phyloP scores from a whole-genome alignment of 2,888 invertebrate species.

The Stenoptilia bipunctidactyla region DNA sequence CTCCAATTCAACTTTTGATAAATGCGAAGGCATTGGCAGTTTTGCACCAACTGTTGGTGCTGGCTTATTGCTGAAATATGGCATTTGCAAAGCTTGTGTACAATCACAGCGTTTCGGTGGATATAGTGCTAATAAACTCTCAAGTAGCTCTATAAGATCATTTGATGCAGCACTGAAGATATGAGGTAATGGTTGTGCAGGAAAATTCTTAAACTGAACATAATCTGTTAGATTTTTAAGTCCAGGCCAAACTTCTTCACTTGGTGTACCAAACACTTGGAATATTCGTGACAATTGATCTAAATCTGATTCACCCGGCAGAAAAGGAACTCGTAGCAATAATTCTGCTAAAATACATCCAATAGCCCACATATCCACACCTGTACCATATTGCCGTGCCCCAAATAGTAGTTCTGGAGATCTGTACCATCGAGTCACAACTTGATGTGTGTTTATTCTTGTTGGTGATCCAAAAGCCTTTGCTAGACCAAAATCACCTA shows the following conservation, averaged over 20 bases:
- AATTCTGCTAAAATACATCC: constrained; percentile 98
- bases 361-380: constrained; percentile 99
- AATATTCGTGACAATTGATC: constrained; percentile 97
- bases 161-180: constrained; percentile 97
- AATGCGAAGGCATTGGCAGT: constrained; percentile 81
- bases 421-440: constrained; percentile 94
- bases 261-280: constrained; percentile 94
- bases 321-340: constrained; percentile 88
- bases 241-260: constrained; percentile 92
- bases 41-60: constrained; percentile 87
- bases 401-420: constrained; percentile 96
- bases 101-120: constrained; percentile 87
- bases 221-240: constrained; percentile 87
- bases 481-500: constrained; percentile 99
- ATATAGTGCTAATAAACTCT: constrained; percentile 82
- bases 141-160: constrained; percentile 88
- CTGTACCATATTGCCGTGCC: constrained; percentile 93
- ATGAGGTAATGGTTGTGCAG: constrained; percentile 86
- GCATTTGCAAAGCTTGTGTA: constrained; percentile 87
- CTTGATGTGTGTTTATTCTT: constrained; percentile 96
- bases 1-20: constrained; percentile 73
- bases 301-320: constrained; percentile 97
- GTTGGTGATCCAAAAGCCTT: constrained; percentile 98
- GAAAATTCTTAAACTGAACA: constrained; percentile 90
- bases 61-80: constrained; percentile 88